Base-by-base conservation (phyloP, 2,888 invertebrate genomes). In the Limenitis camilla region DNA sequence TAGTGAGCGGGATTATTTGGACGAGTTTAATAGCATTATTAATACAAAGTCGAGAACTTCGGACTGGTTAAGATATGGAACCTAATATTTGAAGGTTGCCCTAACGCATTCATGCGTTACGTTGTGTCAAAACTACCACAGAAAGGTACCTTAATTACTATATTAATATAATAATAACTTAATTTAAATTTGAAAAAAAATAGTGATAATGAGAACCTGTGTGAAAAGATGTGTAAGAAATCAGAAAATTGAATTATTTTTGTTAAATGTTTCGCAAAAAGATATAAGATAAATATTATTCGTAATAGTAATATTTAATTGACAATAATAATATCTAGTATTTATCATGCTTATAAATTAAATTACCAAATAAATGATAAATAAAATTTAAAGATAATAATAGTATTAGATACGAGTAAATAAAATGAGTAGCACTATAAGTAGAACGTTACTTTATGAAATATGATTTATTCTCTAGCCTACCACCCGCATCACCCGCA, bases 1-100 rank as follows among this genome's bases (percentile, higher is more conserved):
- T 74, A 72, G 69, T 62, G 63, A 65, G 67, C 61, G 65, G 67
- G 69, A 68, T 71, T 71, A 73, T 75, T 69, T 70, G 67, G 65
- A 59, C 63, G 60, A 67, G 66, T 69, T 68, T 67, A 68, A 60
- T 52, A 58, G 50, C 55, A 57, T 60, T 59, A 58, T 55, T 58
- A 56, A 73, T 72, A 66, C 66, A 64, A 63, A 62, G 62, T 67
- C 65, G 61, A 62, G 60, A 52, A 44, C 51, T 49, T 19, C 27
- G 43, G 6, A 64, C 62, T 59, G 65, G 67, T 70, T 67, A 67
- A 70, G 67, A 72, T 64, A 69, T 65, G 68, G 69, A 68, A 71
- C 64, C 55, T 55, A 63, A 62, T 63, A 44, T 43, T 53, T 58
- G 69, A 71, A 75, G 75, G 74, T 63, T 67, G 62, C 49, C 47